Evolutionary conservation across 2,113 vertebrate genomes (phyloP).

Genomic region (Coptodon bakossiorum): DNA sequence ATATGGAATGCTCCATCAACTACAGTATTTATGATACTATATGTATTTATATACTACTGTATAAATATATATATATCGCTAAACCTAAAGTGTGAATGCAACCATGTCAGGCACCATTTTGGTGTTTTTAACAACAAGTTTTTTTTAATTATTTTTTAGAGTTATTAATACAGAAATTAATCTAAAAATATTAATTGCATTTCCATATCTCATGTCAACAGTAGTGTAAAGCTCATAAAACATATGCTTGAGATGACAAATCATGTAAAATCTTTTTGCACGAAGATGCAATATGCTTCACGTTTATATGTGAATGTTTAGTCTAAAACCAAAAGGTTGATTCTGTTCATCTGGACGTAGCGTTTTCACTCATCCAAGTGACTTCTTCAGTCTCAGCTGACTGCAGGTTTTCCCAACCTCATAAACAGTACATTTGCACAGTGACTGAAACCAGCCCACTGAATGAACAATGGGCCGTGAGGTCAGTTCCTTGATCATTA

Average conservation of each 20-base stretch:
- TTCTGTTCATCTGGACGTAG: fast-evolving
- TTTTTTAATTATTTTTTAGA: fast-evolving
- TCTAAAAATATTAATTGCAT: not conserved
- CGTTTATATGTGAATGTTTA: not conserved
- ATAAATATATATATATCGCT: not conserved
- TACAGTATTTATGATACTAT: not conserved
- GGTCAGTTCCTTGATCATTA: not conserved
- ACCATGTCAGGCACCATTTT: not conserved
- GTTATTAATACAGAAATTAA: not conserved
- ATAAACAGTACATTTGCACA: not conserved
- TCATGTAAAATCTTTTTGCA: too few relatives aligned
- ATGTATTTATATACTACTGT: not conserved
- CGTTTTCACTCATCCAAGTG: not conserved
- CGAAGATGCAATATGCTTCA: not conserved
- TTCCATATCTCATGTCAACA: not conserved
- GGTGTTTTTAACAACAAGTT: not conserved
- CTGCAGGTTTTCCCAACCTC: not conserved
- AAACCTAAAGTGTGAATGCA: not conserved
- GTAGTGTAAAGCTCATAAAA: not conserved
- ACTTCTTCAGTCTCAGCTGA: not conserved
- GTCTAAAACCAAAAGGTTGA: not conserved
- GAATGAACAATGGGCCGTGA: not conserved
- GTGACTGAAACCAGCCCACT: not conserved
- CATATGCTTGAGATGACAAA: too few relatives aligned
- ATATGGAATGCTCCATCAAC: not conserved